Base-by-base conservation (phyloP, 2,888 invertebrate genomes). In the Platycnemis pennipes region DNA sequence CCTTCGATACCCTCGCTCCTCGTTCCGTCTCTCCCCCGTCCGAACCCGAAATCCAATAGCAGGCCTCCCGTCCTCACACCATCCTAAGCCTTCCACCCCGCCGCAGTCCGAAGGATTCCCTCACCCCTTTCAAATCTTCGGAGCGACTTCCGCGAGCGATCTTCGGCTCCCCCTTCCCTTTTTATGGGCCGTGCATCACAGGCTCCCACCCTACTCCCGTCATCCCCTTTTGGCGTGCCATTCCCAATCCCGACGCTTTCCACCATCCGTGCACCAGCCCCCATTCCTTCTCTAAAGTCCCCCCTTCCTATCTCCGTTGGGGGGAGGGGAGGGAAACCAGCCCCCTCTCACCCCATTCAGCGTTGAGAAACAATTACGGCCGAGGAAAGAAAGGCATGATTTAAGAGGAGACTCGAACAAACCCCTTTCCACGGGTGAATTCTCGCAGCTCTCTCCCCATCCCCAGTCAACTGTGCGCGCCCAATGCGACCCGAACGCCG, bases 331-430 rank as follows among this genome's bases (percentile, higher is more conserved):
- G 63, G 63, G 37, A 63, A 63, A n/a, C 94, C 86, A 56, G 45
- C 87, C 53, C 45, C 42, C 49, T 86, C 86, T 22, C 44, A 49
- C 86, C n/a, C 46, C 46, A 37, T 44, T 42, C 42, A n/a, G 53
- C 87, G 45, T 86, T 56, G 94, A 86, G 87, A 94, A 94, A 94
- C 94, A 94, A 94, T 94, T 94, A 94, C 94, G 94, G 77, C 56
- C 49, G 63, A 31, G 26, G 86, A 94, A 94, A 94, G 94, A 94
- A 94, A 56, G 45, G 94, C 94, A 87, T 94, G 91, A 91, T 91
- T 91, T 91, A 87, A 91, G 91, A 91, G 63, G 91, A 91, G 44
- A 87, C 56, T n/a, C 44, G 42, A n/a, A n/a, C 91, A 26, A 53
- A 89, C 44, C 56, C 63, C 22, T 63, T 63, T 63, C 44, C 44